A percentile compares a stretch with the other conserved stretches of the same genome.
Evolutionary conservation across 2,888 invertebrate genomes (phyloP).

Genomic region (Sussaba pulchella): DNA sequence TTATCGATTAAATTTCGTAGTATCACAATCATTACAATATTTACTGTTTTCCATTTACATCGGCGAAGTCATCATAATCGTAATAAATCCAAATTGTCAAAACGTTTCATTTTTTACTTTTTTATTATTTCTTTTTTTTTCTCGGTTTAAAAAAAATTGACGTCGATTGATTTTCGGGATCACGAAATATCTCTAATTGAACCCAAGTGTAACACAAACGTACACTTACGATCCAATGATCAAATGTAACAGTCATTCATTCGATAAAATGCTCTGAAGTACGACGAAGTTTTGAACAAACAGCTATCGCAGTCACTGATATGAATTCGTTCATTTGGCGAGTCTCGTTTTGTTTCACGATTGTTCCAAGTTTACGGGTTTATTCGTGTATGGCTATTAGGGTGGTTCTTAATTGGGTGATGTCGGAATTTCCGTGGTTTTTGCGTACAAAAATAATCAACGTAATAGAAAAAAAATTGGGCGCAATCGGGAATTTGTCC

Average conservation of each 20-base stretch:
- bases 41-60: background rate
- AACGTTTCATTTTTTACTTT: background rate
- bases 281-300: slow-evolving; percentile 21
- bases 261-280: slow-evolving; percentile 33
- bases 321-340: slow-evolving; percentile 14
- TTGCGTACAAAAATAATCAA: too few species aligned
- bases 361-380: background rate
- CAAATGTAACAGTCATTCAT: slow-evolving; percentile 47
- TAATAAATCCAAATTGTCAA: background rate
- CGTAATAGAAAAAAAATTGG: too few species aligned
- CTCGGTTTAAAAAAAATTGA: too few species aligned
- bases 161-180: too few species aligned
- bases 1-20: too few species aligned
- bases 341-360: background rate
- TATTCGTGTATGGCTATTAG: too few species aligned
- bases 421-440: too few species aligned
- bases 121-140: background rate
- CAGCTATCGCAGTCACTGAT: slow-evolving; percentile 22
- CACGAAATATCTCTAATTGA: too few species aligned
- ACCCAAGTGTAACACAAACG: too few species aligned
- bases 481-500: too few species aligned
- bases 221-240: too few species aligned
- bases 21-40: background rate
- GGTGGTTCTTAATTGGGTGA: too few species aligned
- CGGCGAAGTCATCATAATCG: background rate